Percentiles rank a stretch among this genome's conserved stretches.
phyloP scores from a whole-genome alignment of 1,140 invertebrate genomes.

The Gonioctena quinquepunctata region DNA sequence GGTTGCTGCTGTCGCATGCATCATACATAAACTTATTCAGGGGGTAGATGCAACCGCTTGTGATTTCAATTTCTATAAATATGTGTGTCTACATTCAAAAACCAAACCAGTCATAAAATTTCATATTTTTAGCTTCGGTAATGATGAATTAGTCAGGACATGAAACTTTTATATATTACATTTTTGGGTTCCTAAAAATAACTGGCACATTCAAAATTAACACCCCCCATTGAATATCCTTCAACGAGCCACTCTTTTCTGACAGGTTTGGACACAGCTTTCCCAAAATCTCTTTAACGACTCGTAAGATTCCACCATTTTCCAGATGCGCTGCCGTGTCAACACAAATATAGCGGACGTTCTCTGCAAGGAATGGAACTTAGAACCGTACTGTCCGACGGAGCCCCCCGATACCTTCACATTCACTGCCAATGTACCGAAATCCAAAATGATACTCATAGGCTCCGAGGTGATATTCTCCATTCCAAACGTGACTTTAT shows the following conservation, averaged over 20 bases:
- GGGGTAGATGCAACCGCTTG: no score
- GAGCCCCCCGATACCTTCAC: background rate
- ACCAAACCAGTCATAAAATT: no score
- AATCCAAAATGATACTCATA: background rate
- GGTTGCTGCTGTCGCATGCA: no score
- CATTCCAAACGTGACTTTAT: constrained; percentile 55
- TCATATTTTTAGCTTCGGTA: no score
- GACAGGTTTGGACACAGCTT: background rate
- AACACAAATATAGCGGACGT: background rate
- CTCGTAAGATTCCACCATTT: background rate
- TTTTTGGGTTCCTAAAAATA: no score
- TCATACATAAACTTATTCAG: no score
- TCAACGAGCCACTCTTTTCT: background rate
- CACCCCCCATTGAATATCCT: no score
- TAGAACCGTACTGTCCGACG: background rate
- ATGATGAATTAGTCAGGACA: no score
- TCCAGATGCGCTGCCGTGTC: constrained; percentile 6
- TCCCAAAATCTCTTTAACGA: background rate
- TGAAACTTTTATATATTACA: no score
- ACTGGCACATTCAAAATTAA: no score
- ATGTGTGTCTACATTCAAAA: no score
- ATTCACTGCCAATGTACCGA: background rate
- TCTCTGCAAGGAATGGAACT: background rate
- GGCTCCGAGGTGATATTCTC: constrained; percentile 17
- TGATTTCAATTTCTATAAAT: no score